Conservation (phyloP, 2,797 vertebrate genomes). For the Tiaroga cobitis region DNA sequence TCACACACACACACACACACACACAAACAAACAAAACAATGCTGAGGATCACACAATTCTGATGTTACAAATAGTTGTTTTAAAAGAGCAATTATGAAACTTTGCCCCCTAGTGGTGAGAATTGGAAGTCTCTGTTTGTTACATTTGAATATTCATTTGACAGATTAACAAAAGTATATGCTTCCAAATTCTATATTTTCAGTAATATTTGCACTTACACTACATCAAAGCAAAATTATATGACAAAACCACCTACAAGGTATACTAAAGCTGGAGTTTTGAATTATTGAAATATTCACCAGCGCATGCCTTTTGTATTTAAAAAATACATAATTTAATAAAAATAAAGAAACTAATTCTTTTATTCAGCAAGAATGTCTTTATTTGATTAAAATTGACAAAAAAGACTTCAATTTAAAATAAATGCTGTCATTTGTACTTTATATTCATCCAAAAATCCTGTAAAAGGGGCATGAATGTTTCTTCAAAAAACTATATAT, state of each 20-base stretch:
- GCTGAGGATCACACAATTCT: conserved; percentile 2
- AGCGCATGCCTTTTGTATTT: background rate
- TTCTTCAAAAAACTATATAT: too few relatives aligned
- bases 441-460: background rate
- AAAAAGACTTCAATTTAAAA: background rate
- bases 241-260: background rate
- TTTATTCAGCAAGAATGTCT: background rate
- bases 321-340: too few relatives aligned
- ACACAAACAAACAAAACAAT: background rate
- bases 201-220: background rate
- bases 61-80: conserved; percentile 24
- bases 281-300: background rate
- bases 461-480: background rate
- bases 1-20: background rate
- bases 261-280: background rate
- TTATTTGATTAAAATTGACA: background rate
- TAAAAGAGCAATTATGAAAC: conserved; percentile 20
- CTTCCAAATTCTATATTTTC: background rate
- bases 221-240: background rate
- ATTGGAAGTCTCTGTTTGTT: background rate
- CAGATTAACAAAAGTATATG: background rate
- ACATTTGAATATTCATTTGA: background rate
- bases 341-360: background rate
- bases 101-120: conserved; percentile 39
- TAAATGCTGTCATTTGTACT: background rate